Base-by-base conservation (phyloP, 2,888 invertebrate species). In the Andrena fulva region DNA sequence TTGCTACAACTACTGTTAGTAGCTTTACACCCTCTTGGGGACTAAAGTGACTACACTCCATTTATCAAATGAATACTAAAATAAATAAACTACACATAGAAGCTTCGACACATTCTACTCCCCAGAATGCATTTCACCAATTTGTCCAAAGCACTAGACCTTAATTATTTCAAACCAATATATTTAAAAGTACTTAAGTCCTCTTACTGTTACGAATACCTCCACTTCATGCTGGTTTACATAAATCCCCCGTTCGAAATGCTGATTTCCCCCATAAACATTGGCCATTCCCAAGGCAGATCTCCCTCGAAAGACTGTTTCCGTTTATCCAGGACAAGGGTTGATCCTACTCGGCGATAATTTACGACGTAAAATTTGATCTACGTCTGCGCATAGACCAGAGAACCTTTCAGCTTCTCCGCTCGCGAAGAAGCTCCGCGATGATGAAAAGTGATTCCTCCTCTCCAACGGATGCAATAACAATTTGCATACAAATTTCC, bases 401-500 rank as follows among this genome's bases (percentile, higher is more conserved):
- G 3, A n/a, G n/a, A 16, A 27, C 4, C 6, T 42, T 52, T 33
- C 52, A 5, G 10, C 27, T 10, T 69, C 56, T 29, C 33, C 77
- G 35, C 12, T 42, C 29, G 24, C 4, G 24, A 20, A 12, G 16
- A 24, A 33, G 2, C 12, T 8, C 27, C 8, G 29, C 6, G 16
- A 35, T 2, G 56, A 79, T 29, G 50, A 42, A 42, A 64, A 31
- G 12, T 12, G 20, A 35, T 33, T 54, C 16, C 27, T 10, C 7
- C 42, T 42, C 24, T 10, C 27, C n/a, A 12, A 59, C 24, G 27
- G 54, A 33, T 8, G 12, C 48, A 27, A 56, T 20, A 8, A 29
- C 10, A 52, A 80, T 80, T 80, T 73, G 54, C 67, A 80, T 80
- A 42, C 6, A 63, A 80, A 80, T 80, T 56, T n/a, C 16, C 48